Conservation (phyloP, 2,797 vertebrate genomes). For the Spea hammondii region DNA sequence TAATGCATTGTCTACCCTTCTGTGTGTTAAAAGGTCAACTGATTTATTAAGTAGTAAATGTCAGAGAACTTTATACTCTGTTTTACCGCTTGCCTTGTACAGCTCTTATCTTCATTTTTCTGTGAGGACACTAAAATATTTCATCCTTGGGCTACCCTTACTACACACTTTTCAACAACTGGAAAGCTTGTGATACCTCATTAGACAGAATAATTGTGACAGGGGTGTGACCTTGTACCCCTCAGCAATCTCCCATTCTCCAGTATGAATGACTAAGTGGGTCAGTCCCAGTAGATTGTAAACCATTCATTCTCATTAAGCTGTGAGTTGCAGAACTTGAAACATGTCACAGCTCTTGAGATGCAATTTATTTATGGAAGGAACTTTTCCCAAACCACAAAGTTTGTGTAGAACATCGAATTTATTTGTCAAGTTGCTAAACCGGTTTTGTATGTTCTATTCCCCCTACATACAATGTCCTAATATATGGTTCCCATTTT, state of each 20-base stretch:
- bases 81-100: slow-evolving; percentile 58
- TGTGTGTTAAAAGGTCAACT: slow-evolving; percentile 56
- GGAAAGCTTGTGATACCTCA: slow-evolving; percentile 57
- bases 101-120: slow-evolving; percentile 55
- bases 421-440: neutral
- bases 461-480: too few relatives aligned
- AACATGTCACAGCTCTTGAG: slow-evolving; percentile 58
- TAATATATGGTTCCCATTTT: too few relatives aligned
- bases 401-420: slow-evolving; percentile 48
- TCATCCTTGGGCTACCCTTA: slow-evolving; percentile 52
- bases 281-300: slow-evolving; percentile 73
- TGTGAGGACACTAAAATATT: slow-evolving; percentile 50
- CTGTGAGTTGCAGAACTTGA: slow-evolving; percentile 71
- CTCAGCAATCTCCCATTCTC: slow-evolving; percentile 67
- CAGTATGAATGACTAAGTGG: slow-evolving; percentile 78
- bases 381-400: slow-evolving; percentile 29
- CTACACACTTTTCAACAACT: slow-evolving; percentile 58
- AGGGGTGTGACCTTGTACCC: slow-evolving; percentile 71
- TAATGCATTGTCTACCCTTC: slow-evolving; percentile 44
- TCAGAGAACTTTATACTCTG: slow-evolving; percentile 55
- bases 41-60: slow-evolving; percentile 63
- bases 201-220: slow-evolving; percentile 75
- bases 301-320: slow-evolving; percentile 82
- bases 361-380: slow-evolving; percentile 56
- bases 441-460: too few relatives aligned